Base-by-base conservation (phyloP, 1,140 invertebrate species). In the Bombus impatiens region DNA sequence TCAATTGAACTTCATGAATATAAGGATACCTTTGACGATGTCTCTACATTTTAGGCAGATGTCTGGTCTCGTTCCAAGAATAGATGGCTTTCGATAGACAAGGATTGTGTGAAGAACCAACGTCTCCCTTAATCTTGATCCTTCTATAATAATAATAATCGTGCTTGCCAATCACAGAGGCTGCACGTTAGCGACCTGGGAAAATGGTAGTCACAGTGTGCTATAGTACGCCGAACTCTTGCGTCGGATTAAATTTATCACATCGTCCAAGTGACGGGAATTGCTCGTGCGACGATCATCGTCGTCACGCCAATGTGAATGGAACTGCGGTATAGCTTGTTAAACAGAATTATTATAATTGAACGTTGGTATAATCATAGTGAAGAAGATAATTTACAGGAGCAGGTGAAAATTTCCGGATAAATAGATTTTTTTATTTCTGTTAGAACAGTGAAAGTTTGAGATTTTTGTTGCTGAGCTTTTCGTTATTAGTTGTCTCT, bases 131-230 rank as follows among this genome's bases (percentile, higher is more conserved):
- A 47, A 68, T 68, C 40, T 13, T 12, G 62, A 44, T 72, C 40
- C 47, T 35, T 32, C 13, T 35, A 8, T 67, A 42, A n/a, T 86
- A 81, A 86, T 80, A 74, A 82, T 65, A 77, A 86, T 86, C 65
- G 25, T 68, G 62, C 77, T 86, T 59, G 62, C 47, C 80, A 62
- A 86, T 86, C 80, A 78, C 25, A 18, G 37, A n/a, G 22, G 22
- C 40, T 85, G 76, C 74, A 32, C n/a, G 65, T 82, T 80, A 70
- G 75, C 59, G 57, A 42, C 1, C 15, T 28, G 4, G 1, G 37
- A 53, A 47, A 44, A 78, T 37, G 13, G 5, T 53, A 18, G 28
- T 12, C 44, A 13, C 6, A 37, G 3, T 15, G 8, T 25, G 47
- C 67, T 75, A 28, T 37, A 12, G 32, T 65, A 70, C n/a, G 0